Evolutionary conservation across 30 jellyfish, hydroid and myxozoan species (phyloP).

Genomic region (Clytia hemisphaerica): DNA sequence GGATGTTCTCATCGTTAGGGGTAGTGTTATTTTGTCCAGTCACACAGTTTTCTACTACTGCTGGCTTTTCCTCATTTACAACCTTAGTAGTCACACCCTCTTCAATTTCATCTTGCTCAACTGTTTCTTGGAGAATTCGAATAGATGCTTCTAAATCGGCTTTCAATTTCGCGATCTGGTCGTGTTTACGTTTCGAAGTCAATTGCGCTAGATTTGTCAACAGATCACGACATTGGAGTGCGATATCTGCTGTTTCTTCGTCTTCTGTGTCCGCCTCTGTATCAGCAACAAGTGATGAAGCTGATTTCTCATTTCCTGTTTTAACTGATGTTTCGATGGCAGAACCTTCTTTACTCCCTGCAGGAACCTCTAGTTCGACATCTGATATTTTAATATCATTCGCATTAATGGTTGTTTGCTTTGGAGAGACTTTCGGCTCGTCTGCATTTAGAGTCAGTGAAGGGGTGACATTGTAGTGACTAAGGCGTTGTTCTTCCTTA

Average conservation of each 20-base stretch:
- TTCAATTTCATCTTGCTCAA: too few relatives aligned
- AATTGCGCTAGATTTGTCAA: constrained; percentile 7
- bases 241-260: constrained; percentile 15
- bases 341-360: too few relatives aligned
- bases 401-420: not conserved
- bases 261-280: constrained; percentile 7
- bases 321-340: not conserved
- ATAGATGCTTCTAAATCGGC: constrained; percentile 26
- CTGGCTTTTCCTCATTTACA: not conserved
- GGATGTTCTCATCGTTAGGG: not conserved
- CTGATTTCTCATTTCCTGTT: not conserved
- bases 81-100: not conserved
- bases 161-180: constrained; percentile 15
- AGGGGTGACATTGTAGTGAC: constrained; percentile 9
- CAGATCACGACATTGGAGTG: constrained; percentile 24
- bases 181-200: not conserved
- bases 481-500: constrained; percentile 13
- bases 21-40: not conserved
- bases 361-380: constrained; percentile 4
- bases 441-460: not conserved
- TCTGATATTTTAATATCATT: constrained; percentile 14
- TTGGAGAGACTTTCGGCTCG: not conserved
- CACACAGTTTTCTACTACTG: not conserved
- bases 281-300: not conserved
- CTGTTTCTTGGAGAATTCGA: too few relatives aligned